Evolutionary conservation across 2,113 vertebrate genomes (phyloP).

Genomic region (Ibidorhyncha struthersii): DNA sequence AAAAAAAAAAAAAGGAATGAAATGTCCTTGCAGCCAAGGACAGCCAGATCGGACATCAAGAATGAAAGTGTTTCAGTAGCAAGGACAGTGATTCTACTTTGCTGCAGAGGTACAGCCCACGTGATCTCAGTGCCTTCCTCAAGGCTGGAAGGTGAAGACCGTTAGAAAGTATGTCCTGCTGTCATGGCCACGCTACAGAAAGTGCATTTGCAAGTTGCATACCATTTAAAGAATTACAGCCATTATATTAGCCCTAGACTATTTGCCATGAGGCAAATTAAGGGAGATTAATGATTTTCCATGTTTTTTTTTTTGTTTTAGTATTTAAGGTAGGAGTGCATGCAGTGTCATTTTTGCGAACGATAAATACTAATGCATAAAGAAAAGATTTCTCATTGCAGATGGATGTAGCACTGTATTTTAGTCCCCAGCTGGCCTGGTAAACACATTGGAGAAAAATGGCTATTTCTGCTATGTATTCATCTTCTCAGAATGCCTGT

Average conservation of each 20-base stretch:
- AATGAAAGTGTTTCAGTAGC: neutral
- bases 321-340: neutral
- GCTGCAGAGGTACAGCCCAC: neutral
- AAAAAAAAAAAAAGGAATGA: neutral
- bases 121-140: neutral
- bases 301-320: neutral
- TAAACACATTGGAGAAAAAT: neutral
- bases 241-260: neutral
- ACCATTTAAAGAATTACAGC: neutral
- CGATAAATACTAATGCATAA: neutral
- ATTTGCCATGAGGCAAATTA: neutral
- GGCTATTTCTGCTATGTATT: neutral
- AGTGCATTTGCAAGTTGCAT: neutral
- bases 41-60: neutral
- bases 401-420: neutral
- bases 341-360: neutral
- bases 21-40: neutral
- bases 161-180: neutral
- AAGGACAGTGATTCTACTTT: neutral
- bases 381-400: neutral
- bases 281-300: neutral
- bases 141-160: neutral
- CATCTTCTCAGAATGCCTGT: neutral
- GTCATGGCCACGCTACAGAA: neutral
- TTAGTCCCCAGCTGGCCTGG: neutral